Conservation (phyloP, 2,797 vertebrate species). For the Acanthornis magna region DNA sequence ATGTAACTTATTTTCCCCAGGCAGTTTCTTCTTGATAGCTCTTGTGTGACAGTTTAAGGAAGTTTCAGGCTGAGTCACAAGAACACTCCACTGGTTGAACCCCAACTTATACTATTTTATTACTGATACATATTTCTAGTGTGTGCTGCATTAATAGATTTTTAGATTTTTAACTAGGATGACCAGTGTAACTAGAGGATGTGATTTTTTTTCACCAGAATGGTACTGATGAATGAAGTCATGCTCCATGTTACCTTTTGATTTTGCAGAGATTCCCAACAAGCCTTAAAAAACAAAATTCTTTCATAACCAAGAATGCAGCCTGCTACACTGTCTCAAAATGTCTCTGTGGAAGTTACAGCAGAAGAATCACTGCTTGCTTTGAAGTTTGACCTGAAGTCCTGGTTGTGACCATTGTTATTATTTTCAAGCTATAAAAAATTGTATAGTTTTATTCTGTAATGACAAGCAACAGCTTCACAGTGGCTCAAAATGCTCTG, state of each 20-base stretch:
- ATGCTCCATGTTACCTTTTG: not conserved
- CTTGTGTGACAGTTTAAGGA: not conserved
- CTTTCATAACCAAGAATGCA: not conserved
- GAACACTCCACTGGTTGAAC: not conserved
- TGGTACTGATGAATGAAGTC: not conserved
- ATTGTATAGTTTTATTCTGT: not conserved
- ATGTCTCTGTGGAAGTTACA: not conserved
- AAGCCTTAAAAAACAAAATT: not conserved
- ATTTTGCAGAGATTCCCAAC: not conserved
- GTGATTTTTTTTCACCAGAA: not conserved
- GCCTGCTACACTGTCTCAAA: not conserved
- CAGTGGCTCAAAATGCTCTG: not conserved
- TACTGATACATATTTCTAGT: not conserved
- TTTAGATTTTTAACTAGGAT: not conserved
- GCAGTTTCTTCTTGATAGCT: slow-evolving; percentile 3
- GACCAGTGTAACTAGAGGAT: not conserved
- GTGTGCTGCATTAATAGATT: not conserved
- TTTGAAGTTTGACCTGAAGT: not conserved
- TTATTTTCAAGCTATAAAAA: not conserved
- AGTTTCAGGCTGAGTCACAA: not conserved
- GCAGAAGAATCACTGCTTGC: not conserved
- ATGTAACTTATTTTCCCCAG: slow-evolving; percentile 5
- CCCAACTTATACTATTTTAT: not conserved
- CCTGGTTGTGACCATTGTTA: not conserved
- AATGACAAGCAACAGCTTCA: not conserved